These are phyloP conservation scores for Ceratosolen fusciceps DNA, from an alignment of 1,140 invertebrate species.

Conservation along the genomic window DNA sequence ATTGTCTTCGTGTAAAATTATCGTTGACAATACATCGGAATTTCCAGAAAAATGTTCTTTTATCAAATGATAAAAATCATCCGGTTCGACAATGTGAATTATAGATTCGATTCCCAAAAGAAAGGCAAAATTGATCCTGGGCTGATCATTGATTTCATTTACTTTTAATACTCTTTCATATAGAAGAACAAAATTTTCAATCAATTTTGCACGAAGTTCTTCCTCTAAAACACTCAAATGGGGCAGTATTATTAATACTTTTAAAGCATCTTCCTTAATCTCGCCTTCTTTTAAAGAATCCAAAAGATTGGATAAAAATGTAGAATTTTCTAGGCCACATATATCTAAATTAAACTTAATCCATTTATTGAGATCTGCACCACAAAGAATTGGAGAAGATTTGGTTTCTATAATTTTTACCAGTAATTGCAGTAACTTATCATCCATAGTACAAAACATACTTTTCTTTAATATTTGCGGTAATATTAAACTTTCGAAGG, in stretches of 20 bases:
- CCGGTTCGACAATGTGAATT: conserved; percentile 71
- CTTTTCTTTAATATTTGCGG: conserved; percentile 78
- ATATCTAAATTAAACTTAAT: conserved; percentile 78
- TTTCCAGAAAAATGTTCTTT: conserved; percentile 47
- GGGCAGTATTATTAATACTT: conserved; percentile 61
- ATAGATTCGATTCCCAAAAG: conserved; percentile 72
- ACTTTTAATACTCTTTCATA: conserved; percentile 54
- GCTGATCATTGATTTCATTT: conserved; percentile 23
- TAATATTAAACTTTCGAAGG: conserved; percentile 82
- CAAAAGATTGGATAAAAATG: conserved; percentile 54
- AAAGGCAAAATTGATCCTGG: conserved; percentile 60
- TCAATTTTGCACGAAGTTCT: conserved; percentile 52
- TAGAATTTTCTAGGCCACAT: conserved; percentile 51
- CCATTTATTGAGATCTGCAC: conserved; percentile 76
- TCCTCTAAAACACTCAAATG: conserved; percentile 58
- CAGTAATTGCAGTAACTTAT: conserved; percentile 74
- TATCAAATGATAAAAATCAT: conserved; percentile 66
- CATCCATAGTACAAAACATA: conserved; percentile 71
- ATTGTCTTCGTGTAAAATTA: conserved; percentile 55
- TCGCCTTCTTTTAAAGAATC: conserved; percentile 50
- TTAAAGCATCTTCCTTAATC: conserved; percentile 56
- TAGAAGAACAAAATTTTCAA: conserved; percentile 49
- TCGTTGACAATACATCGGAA: conserved; percentile 56
- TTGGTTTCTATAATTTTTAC: conserved; percentile 80
- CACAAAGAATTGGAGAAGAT: conserved; percentile 75